Base-by-base conservation (phyloP, 2,888 invertebrate species). In the Brachyptera putata region DNA sequence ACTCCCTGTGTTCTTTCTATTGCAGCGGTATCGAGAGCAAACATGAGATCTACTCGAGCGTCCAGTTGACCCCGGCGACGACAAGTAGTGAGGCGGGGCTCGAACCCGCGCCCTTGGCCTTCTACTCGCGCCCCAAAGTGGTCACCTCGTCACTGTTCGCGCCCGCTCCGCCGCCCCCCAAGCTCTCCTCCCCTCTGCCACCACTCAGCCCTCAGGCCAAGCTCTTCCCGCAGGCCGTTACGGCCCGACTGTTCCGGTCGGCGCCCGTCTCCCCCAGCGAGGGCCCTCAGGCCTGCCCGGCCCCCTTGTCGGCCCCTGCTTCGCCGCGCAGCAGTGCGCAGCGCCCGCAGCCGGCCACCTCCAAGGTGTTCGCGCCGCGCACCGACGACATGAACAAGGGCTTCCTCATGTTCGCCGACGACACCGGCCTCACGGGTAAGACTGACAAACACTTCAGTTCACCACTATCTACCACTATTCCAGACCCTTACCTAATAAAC, bases 371-470 rank as follows among this genome's bases (percentile, higher is more conserved):
- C 74, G 86, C 85, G 66, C 89, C 88, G 67, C 83, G 87, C 75
- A 87, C 91, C 68, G 84, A 91, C 83, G 94, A 94, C 77, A 95
- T 95, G 94, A 93, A 89, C 80, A 90, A 89, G 77, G 91, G 90
- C 76, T 95, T 88, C 81, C 83, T 93, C 73, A 87, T 87, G 76
- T 93, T 91, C 78, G 84, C 88, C 70, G 91, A 90, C 73, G 86
- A 88, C 75, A 81, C 84, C 67, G 89, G 89, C 71, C 80, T 87
- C 74, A 90, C 91, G 79, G 89, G 92, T 93, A 80, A 87, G 89
- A n/a, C n/a, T n/a, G n/a, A n/a, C n/a, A n/a, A n/a, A n/a, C n/a
- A n/a, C n/a, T n/a, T n/a, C n/a, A n/a, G n/a, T n/a, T n/a, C n/a
- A n/a, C n/a, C n/a, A n/a, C n/a, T n/a, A n/a, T n/a, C n/a, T n/a